Base-by-base conservation (phyloP, 2,888 invertebrate species). In the Synergus laeviventris region DNA sequence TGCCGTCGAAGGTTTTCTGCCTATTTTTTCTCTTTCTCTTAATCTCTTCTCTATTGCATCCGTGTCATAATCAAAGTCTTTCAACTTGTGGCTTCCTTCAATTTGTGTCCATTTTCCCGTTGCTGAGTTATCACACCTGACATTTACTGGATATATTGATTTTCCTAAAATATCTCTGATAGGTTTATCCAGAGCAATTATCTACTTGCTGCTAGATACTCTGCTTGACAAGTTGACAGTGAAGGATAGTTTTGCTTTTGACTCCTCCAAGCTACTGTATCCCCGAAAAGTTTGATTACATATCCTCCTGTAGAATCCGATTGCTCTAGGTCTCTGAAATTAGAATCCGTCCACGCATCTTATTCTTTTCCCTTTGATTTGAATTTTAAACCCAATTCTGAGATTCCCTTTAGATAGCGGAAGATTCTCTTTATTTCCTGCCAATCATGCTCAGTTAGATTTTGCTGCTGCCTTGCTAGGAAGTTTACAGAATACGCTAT, bases 381-480 rank as follows among this genome's bases (percentile, higher is more conserved):
- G 36, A 49, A 81, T 5, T 36, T 77, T 24, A 79, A 21, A 36
- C 81, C 82, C 38, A 74, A 76, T 1, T 80, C 60, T 2, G 59
- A 4, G 0, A 81, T 83, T 14, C 76, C 80, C 2, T 38, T 49
- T 7, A 81, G 61, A 64, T 80, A 81, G 21, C 60, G 76, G 1
- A 83, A 60, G 16, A 83, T 77, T 39, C 78, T 73, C 75, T 81
- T 82, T 3, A 81, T 79, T 1, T 78, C 80, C 9, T 70, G 70
- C 78, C 81, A 80, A 61, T 84, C 80, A 78, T 38, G 38, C 14
- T 76, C 38, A 11, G 62, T 45, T 45, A 73, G 75, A 21, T 73
- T 59, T n/a, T 36, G 56, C 12, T 75, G 54, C 21, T 60, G 77
- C 59, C 74, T 75, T 42, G 78, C 80, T n/a, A 79, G 45, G 14